Conservation (phyloP, 2,113 vertebrate genomes). For the Anarhynchus alexandrinus region DNA sequence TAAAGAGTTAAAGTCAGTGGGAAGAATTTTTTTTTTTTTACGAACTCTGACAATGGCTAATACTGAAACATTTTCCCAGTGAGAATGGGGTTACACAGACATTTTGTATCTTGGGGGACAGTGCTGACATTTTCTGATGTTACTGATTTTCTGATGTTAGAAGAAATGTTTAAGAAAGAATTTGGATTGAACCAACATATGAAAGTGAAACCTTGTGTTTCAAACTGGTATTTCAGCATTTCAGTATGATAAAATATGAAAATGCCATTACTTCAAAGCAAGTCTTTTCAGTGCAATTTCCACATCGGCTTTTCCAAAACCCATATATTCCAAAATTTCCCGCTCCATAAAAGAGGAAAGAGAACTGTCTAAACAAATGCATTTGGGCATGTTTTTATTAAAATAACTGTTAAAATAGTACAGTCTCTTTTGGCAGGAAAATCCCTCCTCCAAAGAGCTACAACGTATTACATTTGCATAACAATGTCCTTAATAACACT, state of each 20-base stretch:
- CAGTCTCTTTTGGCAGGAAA: not conserved
- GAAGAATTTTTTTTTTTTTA: not conserved
- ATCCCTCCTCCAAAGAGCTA: not conserved
- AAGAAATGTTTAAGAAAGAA: not conserved
- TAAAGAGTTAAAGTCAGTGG: not conserved
- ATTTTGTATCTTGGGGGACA: not conserved
- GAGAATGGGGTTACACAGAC: not conserved
- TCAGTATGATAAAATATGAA: not conserved
- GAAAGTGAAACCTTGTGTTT: not conserved
- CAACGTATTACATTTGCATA: not conserved
- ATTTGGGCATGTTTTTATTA: not conserved
- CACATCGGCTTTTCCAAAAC: not conserved
- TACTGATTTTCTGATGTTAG: not conserved
- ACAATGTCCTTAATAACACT: slow-evolving; percentile 1
- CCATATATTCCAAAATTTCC: not conserved
- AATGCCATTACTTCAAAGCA: not conserved
- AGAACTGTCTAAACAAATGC: not conserved
- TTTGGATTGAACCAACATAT: not conserved
- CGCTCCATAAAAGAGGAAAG: not conserved
- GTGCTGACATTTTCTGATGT: not conserved
- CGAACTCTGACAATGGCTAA: not conserved
- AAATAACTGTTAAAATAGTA: not conserved
- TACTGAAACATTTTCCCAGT: not conserved
- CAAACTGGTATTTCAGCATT: not conserved
- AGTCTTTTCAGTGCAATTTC: not conserved